These are phyloP conservation scores for Suricata suricatta DNA, from an alignment of 2,113 vertebrate species.

Conservation along the genomic window DNA sequence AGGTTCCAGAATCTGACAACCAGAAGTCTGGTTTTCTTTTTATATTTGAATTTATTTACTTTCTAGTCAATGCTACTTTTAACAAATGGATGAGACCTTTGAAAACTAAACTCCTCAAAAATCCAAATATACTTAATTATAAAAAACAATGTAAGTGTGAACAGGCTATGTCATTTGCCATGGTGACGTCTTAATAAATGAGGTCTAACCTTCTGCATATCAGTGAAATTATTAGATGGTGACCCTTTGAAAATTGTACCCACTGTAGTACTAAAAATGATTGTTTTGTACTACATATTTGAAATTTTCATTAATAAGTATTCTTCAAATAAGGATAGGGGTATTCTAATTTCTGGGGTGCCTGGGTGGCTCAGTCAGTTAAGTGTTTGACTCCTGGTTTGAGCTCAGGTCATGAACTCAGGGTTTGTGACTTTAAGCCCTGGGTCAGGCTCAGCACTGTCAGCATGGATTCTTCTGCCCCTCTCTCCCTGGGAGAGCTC, in stretches of 20 bases:
- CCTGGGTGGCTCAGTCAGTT: too few relatives aligned
- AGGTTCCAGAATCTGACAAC: background rate
- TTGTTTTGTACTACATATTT: background rate
- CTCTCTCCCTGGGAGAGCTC: too few relatives aligned
- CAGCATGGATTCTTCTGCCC: too few relatives aligned
- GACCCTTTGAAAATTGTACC: background rate
- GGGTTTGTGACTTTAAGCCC: too few relatives aligned
- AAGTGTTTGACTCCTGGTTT: too few relatives aligned
- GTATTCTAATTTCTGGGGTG: background rate
- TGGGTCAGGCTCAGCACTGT: too few relatives aligned
- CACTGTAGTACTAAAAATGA: background rate
- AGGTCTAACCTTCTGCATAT: background rate
- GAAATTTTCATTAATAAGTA: background rate
- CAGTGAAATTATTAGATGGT: background rate
- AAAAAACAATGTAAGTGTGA: background rate
- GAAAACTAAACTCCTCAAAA: constrained; percentile 24
- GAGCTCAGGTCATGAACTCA: too few relatives aligned
- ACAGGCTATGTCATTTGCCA: background rate
- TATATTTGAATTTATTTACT: background rate
- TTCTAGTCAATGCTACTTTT: background rate
- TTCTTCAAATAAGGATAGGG: background rate
- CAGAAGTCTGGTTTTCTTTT: background rate
- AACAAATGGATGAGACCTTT: background rate
- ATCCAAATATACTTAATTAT: background rate
- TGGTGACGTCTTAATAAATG: background rate